A percentile compares a stretch with the other conserved stretches of the same genome.
Evolutionary conservation across 2,888 invertebrate genomes (phyloP).

Genomic region (Drosophila eohydei): DNA sequence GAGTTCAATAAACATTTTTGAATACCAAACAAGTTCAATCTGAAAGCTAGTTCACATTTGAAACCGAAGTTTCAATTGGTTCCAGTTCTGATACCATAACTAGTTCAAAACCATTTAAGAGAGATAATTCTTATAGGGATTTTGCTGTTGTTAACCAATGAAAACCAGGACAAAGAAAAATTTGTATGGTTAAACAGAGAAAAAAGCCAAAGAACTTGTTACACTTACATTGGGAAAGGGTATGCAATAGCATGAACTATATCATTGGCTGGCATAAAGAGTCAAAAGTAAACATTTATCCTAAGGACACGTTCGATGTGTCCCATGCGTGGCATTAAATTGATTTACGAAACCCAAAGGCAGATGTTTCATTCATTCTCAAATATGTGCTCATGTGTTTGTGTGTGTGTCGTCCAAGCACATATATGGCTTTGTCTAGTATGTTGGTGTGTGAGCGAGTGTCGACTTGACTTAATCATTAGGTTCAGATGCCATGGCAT

Average conservation of each 20-base stretch:
- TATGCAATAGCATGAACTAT: not conserved
- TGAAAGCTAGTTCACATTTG: not conserved
- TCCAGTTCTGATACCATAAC: not conserved
- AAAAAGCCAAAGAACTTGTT: not conserved
- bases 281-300: conserved; percentile 18
- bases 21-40: not conserved
- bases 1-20: not conserved
- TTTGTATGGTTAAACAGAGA: not conserved
- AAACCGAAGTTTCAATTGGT: not conserved
- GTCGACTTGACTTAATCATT: conserved; percentile 57
- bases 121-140: not conserved
- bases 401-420: conserved; percentile 33
- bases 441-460: not conserved
- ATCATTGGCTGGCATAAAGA: not conserved
- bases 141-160: not conserved
- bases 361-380: conserved; percentile 30
- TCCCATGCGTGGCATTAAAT: conserved; percentile 70
- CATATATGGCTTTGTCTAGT: conserved; percentile 9
- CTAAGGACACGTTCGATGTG: conserved; percentile 23
- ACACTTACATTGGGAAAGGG: not conserved
- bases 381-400: not conserved
- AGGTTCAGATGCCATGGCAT: conserved; percentile 68
- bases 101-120: not conserved
- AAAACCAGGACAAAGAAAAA: not conserved
- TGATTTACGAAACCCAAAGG: conserved; percentile 68